These are phyloP conservation scores for Holothuria glaberrima DNA, from an alignment of 35 echinoderm and acorn worm species.

Conservation along the genomic window DNA sequence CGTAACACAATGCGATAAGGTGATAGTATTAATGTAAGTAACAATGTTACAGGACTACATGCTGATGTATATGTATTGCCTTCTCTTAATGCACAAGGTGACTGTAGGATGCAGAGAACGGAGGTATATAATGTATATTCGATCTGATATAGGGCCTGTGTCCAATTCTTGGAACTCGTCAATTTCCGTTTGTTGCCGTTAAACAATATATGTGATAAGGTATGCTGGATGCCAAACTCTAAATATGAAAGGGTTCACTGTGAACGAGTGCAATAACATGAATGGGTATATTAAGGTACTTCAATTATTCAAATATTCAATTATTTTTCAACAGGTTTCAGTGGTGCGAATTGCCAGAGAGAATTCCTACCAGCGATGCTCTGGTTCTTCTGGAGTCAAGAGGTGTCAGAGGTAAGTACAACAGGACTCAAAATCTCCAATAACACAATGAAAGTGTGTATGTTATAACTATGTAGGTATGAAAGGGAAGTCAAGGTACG, in stretches of 20 bases:
- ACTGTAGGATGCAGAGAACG: constrained; percentile 30
- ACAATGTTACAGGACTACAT: constrained; percentile 22
- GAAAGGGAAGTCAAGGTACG: neutral
- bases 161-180: constrained; percentile 32
- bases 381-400: constrained; percentile 41
- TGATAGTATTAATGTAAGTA: constrained; percentile 28
- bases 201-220: neutral
- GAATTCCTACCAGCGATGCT: constrained; percentile 39
- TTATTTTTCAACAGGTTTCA: constrained; percentile 34
- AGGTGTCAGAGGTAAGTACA: constrained; percentile 26
- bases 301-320: constrained; percentile 18
- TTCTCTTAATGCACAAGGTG: neutral
- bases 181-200: neutral
- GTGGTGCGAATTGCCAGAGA: constrained; percentile 31
- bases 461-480: constrained; percentile 38
- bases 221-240: constrained; percentile 4
- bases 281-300: constrained; percentile 24
- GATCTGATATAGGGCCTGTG: constrained; percentile 7
- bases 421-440: constrained; percentile 22
- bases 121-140: constrained; percentile 18
- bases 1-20: constrained; percentile 18
- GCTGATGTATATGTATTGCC: constrained; percentile 11
- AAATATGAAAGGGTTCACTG: constrained; percentile 30
- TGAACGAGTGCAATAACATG: constrained; percentile 5
- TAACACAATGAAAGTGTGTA: constrained; percentile 23